Base-by-base conservation (phyloP, 1,140 invertebrate genomes). In the Arion vulgaris region DNA sequence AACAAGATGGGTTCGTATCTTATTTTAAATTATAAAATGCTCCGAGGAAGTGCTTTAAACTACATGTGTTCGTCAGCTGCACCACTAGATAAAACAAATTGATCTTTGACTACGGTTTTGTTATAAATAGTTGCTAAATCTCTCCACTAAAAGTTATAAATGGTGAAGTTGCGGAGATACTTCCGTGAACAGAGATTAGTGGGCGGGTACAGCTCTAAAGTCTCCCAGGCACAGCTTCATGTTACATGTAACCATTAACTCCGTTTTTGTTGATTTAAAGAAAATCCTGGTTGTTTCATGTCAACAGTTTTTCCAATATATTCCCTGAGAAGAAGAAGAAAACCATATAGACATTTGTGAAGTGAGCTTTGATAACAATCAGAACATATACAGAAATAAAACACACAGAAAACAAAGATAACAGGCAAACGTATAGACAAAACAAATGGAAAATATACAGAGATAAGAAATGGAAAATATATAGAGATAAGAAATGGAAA, bases 281-380 rank as follows among this genome's bases (percentile, higher is more conserved):
- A 34, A 36, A 78, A 66, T 2, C 51, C 76, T 36, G 76, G 76
- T 26, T 78, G 76, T 2, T 78, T 78, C 1, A 68, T 4, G 62
- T 78, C 76, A 19, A 66, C 23, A n/a, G 76, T 68, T 34, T 78
- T 78, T 19, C 76, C 76, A 28, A 78, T 62, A 34, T 78, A 78
- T 28, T 78, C 76, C 76, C 76, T 73, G 41, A 49, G 13, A 34
- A 38, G 4, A 38, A 23, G 68, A 15, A 57, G 2, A 9, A 57
- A 23, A n/a, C n/a, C n/a, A 45, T 7, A 45, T 45, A 15, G 5
- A 7, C 41, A 45, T 5, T 45, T 45, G 5, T 45, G 41, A 45
- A 45, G 41, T 7, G 41, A 45, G 41, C 41, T 45, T 45, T n/a
- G n/a, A n/a, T 15, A 45, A 15, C 15, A 45, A 45, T 7, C 41